A percentile compares a stretch with the other conserved stretches of the same genome.
Evolutionary conservation across 92 coral and sea anemone species (phyloP).

Genomic region (Porites cylindrica): DNA sequence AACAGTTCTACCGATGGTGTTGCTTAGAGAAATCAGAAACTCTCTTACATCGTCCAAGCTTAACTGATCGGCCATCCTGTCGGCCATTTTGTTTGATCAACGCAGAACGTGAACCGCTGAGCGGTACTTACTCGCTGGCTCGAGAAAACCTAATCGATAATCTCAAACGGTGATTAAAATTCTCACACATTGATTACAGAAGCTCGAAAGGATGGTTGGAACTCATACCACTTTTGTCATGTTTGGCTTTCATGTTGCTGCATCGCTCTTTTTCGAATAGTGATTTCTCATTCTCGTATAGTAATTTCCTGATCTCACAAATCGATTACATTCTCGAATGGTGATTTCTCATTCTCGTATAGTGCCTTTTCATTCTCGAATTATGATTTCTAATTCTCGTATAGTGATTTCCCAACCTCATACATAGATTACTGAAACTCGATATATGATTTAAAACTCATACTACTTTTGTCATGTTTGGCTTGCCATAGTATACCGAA

Average conservation of each 20-base stretch:
- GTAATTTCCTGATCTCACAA: too few relatives aligned
- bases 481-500: too few relatives aligned
- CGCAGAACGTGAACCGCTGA: constrained; percentile 30
- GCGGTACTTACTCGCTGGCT: constrained; percentile 18
- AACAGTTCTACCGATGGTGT: constrained; percentile 27
- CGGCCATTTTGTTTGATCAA: not conserved
- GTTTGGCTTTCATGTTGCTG: too few relatives aligned
- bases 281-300: too few relatives aligned
- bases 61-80: constrained; percentile 48
- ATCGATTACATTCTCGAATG: constrained; percentile 3
- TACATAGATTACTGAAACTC: constrained; percentile 31
- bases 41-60: constrained; percentile 42
- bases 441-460: constrained; percentile 20
- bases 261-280: too few relatives aligned
- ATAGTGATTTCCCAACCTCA: constrained; percentile 39
- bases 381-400: constrained; percentile 20
- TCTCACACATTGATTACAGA: not conserved
- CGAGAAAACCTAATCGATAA: constrained; percentile 41
- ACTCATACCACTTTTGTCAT: too few relatives aligned
- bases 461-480: constrained; percentile 55
- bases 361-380: constrained; percentile 2
- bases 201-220: not conserved
- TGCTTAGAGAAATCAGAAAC: constrained; percentile 48
- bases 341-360: not conserved
- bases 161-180: constrained; percentile 18